A percentile compares a stretch with the other conserved stretches of the same genome.
Evolutionary conservation across 1,140 invertebrate species (phyloP).

Genomic region (Pristionchus pacificus): DNA sequence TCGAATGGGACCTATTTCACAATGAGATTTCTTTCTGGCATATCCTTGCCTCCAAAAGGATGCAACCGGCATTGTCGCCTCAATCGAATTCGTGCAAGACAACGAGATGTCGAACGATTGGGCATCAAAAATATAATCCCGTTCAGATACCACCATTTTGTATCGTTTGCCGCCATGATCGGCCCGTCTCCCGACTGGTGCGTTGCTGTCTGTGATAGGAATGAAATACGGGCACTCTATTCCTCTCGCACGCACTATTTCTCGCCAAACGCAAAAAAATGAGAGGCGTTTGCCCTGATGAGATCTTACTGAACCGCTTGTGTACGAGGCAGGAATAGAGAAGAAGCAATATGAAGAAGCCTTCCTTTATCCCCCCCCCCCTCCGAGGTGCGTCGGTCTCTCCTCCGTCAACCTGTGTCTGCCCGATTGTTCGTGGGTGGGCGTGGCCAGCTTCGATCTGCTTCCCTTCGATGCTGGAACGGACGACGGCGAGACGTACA

Average conservation of each 20-base stretch:
- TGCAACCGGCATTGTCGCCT: too few species aligned
- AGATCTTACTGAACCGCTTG: too few species aligned
- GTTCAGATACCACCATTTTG: slow-evolving; percentile 73
- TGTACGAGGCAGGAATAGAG: too few species aligned
- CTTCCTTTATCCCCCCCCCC: background rate
- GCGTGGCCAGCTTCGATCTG: slow-evolving; percentile 74
- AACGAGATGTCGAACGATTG: slow-evolving; percentile 3
- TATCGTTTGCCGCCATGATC: slow-evolving; percentile 90
- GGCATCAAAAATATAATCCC: too few species aligned
- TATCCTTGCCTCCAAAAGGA: too few species aligned
- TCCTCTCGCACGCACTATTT: too few species aligned
- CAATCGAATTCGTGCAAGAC: background rate
- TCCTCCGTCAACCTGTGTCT: slow-evolving; percentile 80
- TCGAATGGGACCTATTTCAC: too few species aligned
- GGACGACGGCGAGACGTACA: slow-evolving; percentile 84
- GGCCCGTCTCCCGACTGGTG: slow-evolving; percentile 93
- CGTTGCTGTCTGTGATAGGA: slow-evolving; percentile 76
- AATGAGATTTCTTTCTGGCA: too few species aligned
- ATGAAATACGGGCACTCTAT: too few species aligned
- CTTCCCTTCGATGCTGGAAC: slow-evolving; percentile 92
- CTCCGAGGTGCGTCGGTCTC: background rate
- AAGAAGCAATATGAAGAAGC: too few species aligned
- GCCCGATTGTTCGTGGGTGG: slow-evolving; percentile 81
- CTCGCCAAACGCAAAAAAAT: too few species aligned
- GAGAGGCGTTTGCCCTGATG: too few species aligned